Evolutionary conservation across 2,888 invertebrate genomes (phyloP), one percentile per base, ranked within the genome.

Genomic region (Danaus chrysippus): DNA sequence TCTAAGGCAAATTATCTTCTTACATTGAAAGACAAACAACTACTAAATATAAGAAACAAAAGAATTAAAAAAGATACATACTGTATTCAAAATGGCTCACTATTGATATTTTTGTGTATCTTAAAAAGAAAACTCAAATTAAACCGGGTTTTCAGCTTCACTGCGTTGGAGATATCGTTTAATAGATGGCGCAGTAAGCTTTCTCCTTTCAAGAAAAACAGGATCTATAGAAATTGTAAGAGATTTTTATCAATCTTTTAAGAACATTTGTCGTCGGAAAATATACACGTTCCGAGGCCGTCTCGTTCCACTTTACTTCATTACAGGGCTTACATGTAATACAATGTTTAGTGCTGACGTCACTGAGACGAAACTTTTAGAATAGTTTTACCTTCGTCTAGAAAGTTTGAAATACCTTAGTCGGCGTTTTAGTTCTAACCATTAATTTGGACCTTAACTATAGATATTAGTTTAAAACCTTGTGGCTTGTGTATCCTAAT

Each of bases 231-330:
- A 15, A 46, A 46, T 46, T 11, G 49, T 15, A 1, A 49, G 17
- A 49, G 49, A 49, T 49, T 49, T 49, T 49, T 49, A 49, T 49
- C 17, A 49, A 49, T 49, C 17, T 49, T 49, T 49, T 17, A 49
- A 15, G 49, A 49, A 49, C 49, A 17, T 17, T 17, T 17, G 17
- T 49, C 49, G 49, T 49, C 11, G 49, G 17, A 17, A 49, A 49
- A 49, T 17, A 13, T 49, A 17, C 3, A 17, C 17, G 49, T 10
- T 49, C 17, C 17, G 10, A 17, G 15, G 17, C 17, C 17, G 17
- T 49, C 11, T 17, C 17, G 49, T 17, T 49, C 11, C 10, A 49
- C 10, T 17, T 49, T 17, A 49, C n/a, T 17, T 15, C 10, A 17
- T 49, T 49, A 15, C 15, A 17, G 23, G 23, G 23, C 23, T 34